Evolutionary conservation across 2,888 invertebrate genomes (phyloP).

Genomic region (Drosophila kokeensis): DNA sequence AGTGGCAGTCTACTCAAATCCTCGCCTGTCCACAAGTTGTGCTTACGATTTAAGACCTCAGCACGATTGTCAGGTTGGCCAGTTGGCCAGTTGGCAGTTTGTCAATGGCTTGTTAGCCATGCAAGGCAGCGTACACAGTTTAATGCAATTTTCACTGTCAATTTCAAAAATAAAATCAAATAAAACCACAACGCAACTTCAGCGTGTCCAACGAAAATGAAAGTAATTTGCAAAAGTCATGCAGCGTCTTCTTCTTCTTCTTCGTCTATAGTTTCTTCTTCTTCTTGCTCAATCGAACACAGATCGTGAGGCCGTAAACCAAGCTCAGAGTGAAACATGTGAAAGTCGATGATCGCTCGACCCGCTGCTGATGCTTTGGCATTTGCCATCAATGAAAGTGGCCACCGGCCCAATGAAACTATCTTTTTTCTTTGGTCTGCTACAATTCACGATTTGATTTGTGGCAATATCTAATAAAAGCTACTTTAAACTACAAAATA

Average conservation of each 20-base stretch:
- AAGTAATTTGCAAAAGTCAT: conserved; percentile 59
- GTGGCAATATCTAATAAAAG: background rate
- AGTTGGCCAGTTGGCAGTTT: conserved; percentile 53
- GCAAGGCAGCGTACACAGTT: conserved; percentile 33
- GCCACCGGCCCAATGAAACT: background rate
- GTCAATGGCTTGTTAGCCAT: conserved; percentile 66
- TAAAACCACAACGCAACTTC: conserved; percentile 25
- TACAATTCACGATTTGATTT: background rate
- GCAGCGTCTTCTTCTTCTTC: conserved; percentile 47
- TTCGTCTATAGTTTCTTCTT: background rate
- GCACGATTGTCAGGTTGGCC: background rate
- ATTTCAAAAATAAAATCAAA: conserved; percentile 55
- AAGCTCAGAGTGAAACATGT: conserved; percentile 46
- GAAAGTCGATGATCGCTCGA: conserved; percentile 49
- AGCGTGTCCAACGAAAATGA: conserved; percentile 48
- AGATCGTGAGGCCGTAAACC: conserved; percentile 68
- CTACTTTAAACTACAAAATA: background rate
- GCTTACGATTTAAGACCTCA: conserved; percentile 50
- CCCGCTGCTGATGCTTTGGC: conserved; percentile 21
- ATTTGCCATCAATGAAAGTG: conserved; percentile 13
- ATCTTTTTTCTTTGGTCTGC: background rate
- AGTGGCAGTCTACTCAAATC: conserved; percentile 26
- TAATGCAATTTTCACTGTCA: conserved; percentile 70
- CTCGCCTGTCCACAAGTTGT: conserved; percentile 52
- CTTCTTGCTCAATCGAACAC: conserved; percentile 37